Base-by-base conservation (phyloP, 2,113 vertebrate species). In the Cavia porcellus region DNA sequence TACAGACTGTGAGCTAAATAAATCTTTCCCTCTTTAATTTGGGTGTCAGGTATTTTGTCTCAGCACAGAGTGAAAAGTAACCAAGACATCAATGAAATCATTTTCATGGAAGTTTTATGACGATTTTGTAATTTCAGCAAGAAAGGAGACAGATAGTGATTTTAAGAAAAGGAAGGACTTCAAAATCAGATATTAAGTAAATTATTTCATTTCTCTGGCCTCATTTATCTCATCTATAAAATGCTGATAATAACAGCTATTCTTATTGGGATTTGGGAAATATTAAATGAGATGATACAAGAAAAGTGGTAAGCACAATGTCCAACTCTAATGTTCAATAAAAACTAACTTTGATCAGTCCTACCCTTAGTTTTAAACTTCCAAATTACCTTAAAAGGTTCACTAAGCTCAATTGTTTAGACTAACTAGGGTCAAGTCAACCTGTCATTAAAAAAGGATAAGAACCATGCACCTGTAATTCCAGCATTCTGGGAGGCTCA, bases 161-260 rank as follows among this genome's bases (percentile, higher is more conserved):
- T 84, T 95, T 19, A 68, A 92, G 45, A 88, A 87, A 42, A 52
- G 5, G 42, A 12, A 42, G 55, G 42, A 7, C 45, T 62, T 95
- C 70, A 82, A 85, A 90, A 96, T 77, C 66, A 95, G 79, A 92
- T 94, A 59, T 82, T 64, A 45, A 87, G 50, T 59, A 95, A 84
- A 86, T 83, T 35, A 93, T 42, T 93, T 90, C 30, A 50, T 11
- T 83, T 86, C 89, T 64, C 85, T 20, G 12, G 45, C 57, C 61
- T 92, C 75, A 84, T 24, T 92, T 79, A 88, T 62, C 70, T 94
- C 64, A 95, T 14, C 90, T 92, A 5, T 74, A 85, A 92, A 83
- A 81, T 83, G 45, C 30, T 9, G 22, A 72, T 72, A 62, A 72
- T 35, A 75, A 59, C 10, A 64, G 64, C 38, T 55, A 15, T 82